Base-by-base conservation (phyloP, 2,888 invertebrate genomes). In the Proisotoma minuta region DNA sequence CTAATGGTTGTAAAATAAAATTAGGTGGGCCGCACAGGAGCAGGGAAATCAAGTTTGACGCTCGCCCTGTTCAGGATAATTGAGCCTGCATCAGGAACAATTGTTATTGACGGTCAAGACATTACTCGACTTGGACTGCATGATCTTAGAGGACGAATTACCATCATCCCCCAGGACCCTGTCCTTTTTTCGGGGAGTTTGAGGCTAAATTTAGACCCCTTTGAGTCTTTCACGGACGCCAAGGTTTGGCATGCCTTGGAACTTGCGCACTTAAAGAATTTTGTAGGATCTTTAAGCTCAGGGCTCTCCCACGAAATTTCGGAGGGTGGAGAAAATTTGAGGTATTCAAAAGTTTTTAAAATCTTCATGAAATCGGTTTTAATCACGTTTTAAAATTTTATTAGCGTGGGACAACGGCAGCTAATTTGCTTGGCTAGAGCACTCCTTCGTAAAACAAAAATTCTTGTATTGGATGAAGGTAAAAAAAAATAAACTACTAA, bases 141-240 rank as follows among this genome's bases (percentile, higher is more conserved):
- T 78, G 87, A 88, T 75, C 79, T 95, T 67, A 83, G 94, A 63
- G 87, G 89, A 10, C 84, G 88, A 69, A 82, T 93, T 73, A 92
- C 92, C 48, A 92, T 93, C 76, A 93, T 81, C 63, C 81, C 81
- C 8, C 81, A 79, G 74, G 97, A 97, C 80, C 96, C 97, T 0
- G 91, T 96, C 50, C 82, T 97, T 63, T 97, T 97, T 81, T 93
- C 94, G 20, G 96, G 96, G 50, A 87, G 87, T 5, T 80, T 97
- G 72, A 84, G 96, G 54, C 83, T 90, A 80, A 97, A 97, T 81
- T 82, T 97, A 66, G 97, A 97, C 81, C 97, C 97, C 1, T 92
- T 95, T 79, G 82, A 84, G 71, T 78, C 78, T 1, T 84, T 89
- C 78, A 79, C 83, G 1, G 97, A 97, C 75, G 87, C 86, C 0